Conservation (phyloP, 92 coral and sea anemone species). For the Porites divaricata region DNA sequence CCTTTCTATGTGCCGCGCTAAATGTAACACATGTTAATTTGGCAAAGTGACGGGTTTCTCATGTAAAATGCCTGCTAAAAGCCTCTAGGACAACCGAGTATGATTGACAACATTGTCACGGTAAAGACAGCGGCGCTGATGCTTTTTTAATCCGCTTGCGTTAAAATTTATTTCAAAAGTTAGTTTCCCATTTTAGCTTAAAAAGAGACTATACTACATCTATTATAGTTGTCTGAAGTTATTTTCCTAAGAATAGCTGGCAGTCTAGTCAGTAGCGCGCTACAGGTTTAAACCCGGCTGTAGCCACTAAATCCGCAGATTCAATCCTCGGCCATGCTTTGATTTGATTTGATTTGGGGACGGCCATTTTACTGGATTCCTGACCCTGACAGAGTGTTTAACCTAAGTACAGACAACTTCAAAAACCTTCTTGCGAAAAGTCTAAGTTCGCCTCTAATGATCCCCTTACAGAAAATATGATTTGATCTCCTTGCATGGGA, state of each 20-base stretch:
- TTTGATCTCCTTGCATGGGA: neutral
- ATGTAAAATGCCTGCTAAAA: neutral
- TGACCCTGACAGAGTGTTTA: neutral
- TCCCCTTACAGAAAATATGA: neutral
- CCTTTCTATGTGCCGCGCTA: neutral
- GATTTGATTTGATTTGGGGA: neutral
- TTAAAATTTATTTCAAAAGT: neutral
- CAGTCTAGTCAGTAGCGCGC: neutral
- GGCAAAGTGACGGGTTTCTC: neutral
- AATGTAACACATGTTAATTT: neutral
- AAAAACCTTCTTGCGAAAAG: neutral
- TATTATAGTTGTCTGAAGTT: neutral
- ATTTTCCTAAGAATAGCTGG: neutral
- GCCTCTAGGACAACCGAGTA: neutral
- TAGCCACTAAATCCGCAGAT: neutral
- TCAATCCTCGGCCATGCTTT: neutral
- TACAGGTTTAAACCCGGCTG: neutral
- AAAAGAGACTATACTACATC: neutral
- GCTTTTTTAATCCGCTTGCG: neutral
- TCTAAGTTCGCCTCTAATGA: neutral
- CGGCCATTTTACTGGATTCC: neutral
- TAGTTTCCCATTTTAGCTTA: neutral
- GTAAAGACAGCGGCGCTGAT: neutral
- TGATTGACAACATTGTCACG: neutral
- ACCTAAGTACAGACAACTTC: neutral